Evolutionary conservation across 2,797 vertebrate species (phyloP).

Genomic region (Florisuga fusca): DNA sequence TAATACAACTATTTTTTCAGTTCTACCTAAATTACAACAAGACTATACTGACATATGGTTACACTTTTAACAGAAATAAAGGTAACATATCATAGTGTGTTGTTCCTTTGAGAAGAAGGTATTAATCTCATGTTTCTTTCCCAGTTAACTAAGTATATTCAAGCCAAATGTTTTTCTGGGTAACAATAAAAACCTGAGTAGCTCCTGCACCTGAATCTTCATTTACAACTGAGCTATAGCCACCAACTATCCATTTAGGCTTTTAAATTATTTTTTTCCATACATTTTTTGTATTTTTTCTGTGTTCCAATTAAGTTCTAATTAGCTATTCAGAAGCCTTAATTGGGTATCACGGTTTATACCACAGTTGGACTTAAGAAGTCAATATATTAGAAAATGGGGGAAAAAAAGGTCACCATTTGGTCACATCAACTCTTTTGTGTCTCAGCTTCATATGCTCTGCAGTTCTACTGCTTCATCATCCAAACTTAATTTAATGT

Average conservation of each 20-base stretch:
- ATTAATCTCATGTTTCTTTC: background rate
- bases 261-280: slow-evolving; percentile 1
- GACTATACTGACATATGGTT: background rate
- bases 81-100: accelerated
- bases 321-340: background rate
- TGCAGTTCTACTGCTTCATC: background rate
- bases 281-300: background rate
- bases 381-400: background rate
- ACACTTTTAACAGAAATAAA: background rate
- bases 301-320: background rate
- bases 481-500: slow-evolving; percentile 45
- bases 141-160: background rate
- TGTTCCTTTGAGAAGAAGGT: background rate
- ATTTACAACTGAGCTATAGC: background rate
- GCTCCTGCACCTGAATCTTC: background rate
- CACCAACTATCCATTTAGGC: background rate
- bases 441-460: background rate
- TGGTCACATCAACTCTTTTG: background rate
- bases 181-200: background rate
- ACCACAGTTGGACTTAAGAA: background rate
- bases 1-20: background rate
- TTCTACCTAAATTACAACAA: background rate
- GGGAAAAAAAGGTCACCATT: background rate
- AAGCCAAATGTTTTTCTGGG: background rate
- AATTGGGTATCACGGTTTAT: background rate